Conservation (phyloP, 2,888 invertebrate species). For the Augiades crinisus region DNA sequence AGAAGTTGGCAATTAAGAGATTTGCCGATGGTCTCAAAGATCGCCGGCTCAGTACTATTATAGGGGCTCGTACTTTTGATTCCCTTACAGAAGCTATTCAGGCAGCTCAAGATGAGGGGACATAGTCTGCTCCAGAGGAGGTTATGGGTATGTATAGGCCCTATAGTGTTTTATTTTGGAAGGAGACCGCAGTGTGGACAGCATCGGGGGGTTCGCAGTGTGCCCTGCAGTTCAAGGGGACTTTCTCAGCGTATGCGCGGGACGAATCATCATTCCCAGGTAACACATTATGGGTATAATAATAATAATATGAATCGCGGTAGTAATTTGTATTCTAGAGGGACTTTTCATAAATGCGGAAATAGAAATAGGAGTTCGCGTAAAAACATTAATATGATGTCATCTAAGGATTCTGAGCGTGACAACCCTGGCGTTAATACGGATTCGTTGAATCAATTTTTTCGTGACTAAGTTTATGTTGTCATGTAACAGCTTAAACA, state of each 20-base stretch:
- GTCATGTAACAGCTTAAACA: constrained; percentile 6
- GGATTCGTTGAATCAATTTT: background rate
- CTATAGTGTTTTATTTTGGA: background rate
- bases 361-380: background rate
- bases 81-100: constrained; percentile 23
- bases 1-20: constrained; percentile 26
- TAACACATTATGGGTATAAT: no score
- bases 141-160: background rate
- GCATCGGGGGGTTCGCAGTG: background rate
- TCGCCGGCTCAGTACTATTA: constrained; percentile 23
- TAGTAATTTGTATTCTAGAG: no score
- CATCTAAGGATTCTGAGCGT: background rate
- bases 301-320: no score
- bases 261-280: no score
- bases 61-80: constrained; percentile 23
- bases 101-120: constrained; percentile 25
- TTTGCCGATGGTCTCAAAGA: constrained; percentile 28
- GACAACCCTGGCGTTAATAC: background rate
- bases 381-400: background rate
- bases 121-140: background rate
- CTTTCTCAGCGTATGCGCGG: no score
- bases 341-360: no score
- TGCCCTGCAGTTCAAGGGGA: no score
- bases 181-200: background rate
- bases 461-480: background rate